Evolutionary conservation across 2,888 invertebrate species (phyloP), one percentile per base, ranked within the genome.

Genomic region (Acrobasis repandana): DNA sequence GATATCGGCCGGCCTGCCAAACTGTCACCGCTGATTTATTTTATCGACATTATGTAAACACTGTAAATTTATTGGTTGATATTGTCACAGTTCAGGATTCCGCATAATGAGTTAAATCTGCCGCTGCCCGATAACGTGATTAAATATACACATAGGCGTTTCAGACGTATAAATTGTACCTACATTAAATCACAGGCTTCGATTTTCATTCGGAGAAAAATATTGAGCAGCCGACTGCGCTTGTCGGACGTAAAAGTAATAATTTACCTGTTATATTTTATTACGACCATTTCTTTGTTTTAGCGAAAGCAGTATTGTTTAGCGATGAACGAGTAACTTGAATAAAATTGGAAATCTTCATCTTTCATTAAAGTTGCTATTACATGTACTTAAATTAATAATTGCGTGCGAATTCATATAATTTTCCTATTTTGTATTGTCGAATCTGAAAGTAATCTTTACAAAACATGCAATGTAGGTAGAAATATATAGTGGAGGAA

Each of bases 1-100:
- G 43, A 43, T 50, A 38, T 15, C 18, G 28, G 51, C 10, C 47
- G 10, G n/a, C 15, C 28, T 50, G 36, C 49, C 59, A 28, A 51
- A 46, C 60, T 52, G 51, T 52, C 52, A 64, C 69, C 69, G 77
- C 75, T 77, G 79, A 81, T 80, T 83, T 82, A 82, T 82, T 82
- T 81, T 81, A 81, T 79, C 80, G 71, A 73, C 68, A 60, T 63
- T 66, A 64, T 69, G 73, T 77, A 76, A 82, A 82, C 75, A 77
- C 67, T 71, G 76, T 80, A 79, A 77, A 88, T 86, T 88, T 86
- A 87, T 86, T 82, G 80, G 73, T 74, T 73, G 84, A 86, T 87
- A 87, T 78, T 83, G 83, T 82, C 83, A 76, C 74, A 77, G 74
- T 76, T 74, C 75, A 73, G 78, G 76, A 79, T 77, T 79, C 79